Conservation (phyloP, 2,113 vertebrate genomes). For the Arenaria interpres region DNA sequence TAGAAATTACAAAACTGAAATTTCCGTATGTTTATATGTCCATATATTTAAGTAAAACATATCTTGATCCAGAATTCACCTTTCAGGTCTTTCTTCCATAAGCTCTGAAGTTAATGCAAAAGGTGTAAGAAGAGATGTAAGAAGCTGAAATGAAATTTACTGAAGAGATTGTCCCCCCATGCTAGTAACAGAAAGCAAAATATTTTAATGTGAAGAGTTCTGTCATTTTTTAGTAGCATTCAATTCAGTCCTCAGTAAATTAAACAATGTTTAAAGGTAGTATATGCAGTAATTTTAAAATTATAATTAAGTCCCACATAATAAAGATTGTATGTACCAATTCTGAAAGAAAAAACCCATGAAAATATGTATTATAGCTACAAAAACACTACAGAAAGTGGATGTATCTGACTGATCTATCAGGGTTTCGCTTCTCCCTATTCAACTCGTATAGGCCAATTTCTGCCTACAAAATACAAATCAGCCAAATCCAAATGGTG, state of each 20-base stretch:
- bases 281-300: background rate
- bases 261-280: background rate
- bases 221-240: background rate
- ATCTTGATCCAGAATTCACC: background rate
- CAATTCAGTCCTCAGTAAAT: background rate
- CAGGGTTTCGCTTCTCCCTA: background rate
- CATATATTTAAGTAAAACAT: background rate
- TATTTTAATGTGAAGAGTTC: background rate
- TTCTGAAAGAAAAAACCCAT: background rate
- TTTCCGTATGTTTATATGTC: background rate
- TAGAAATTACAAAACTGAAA: background rate
- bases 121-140: background rate
- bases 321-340: background rate
- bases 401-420: background rate
- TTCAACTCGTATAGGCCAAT: background rate
- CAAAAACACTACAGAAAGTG: background rate
- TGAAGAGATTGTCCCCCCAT: background rate
- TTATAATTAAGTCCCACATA: background rate
- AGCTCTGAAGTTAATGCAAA: background rate
- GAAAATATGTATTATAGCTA: background rate
- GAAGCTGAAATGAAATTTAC: background rate
- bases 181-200: background rate
- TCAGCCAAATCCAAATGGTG: background rate
- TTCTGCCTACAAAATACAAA: background rate
- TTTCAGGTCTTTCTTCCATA: background rate